Percentiles rank a stretch among this genome's conserved stretches.
Conservation (phyloP, 2,113 vertebrate species). For the Pluvialis apricaria region DNA sequence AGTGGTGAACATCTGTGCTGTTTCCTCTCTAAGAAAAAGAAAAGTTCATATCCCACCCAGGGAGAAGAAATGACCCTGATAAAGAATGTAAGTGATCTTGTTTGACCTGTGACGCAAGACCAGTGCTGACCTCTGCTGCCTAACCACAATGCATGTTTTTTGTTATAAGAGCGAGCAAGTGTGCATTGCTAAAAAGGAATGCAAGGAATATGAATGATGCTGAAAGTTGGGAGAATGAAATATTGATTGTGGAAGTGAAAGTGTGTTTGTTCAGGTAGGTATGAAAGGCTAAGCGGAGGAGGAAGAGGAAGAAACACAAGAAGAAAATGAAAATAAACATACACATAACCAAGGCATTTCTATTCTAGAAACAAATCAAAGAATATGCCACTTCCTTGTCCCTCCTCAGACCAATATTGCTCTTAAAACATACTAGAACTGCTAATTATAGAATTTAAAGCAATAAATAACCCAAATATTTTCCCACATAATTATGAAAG, state of each 20-base stretch:
- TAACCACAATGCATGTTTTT: slow-evolving; percentile 65
- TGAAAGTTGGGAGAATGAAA: slow-evolving; percentile 53
- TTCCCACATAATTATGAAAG: background rate
- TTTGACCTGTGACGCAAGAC: slow-evolving; percentile 68
- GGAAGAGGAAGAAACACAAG: background rate
- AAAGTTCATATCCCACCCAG: slow-evolving; percentile 78
- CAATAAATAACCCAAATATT: background rate
- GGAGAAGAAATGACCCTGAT: slow-evolving; percentile 76
- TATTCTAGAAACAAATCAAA: background rate
- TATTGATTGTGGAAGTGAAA: slow-evolving; percentile 47
- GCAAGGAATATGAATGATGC: slow-evolving; percentile 41
- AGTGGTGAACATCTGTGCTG: slow-evolving; percentile 74
- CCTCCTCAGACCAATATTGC: background rate
- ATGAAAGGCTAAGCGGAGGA: background rate
- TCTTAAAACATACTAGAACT: background rate
- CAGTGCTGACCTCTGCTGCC: slow-evolving; percentile 53
- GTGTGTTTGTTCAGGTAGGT: slow-evolving; percentile 32
- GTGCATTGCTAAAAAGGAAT: slow-evolving; percentile 56
- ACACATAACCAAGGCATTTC: background rate
- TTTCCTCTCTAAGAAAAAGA: slow-evolving; percentile 65
- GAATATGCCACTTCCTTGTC: background rate
- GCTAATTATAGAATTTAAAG: background rate
- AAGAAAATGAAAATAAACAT: slow-evolving; percentile 35
- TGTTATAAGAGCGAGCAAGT: slow-evolving; percentile 65
- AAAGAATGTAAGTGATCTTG: slow-evolving; percentile 76